phyloP scores from a whole-genome alignment of 2,113 vertebrate genomes.

The Carassius gibelio region DNA sequence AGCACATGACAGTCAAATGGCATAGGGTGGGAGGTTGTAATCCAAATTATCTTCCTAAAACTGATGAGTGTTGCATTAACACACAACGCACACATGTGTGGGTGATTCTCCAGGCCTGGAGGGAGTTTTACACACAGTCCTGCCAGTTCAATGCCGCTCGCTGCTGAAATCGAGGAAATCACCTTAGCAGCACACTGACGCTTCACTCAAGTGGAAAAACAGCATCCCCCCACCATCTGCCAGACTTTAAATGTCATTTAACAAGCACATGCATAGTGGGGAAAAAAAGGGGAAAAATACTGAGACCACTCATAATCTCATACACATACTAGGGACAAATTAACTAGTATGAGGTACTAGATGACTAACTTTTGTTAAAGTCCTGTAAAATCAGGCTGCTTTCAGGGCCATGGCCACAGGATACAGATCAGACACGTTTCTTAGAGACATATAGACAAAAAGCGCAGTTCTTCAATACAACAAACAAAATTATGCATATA shows the following conservation, averaged over 20 bases:
- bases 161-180: slow-evolving; percentile 45
- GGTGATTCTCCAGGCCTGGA: slow-evolving; percentile 2
- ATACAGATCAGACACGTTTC: not conserved
- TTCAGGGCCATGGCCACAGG: not conserved
- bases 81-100: not conserved
- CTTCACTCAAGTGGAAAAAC: slow-evolving; percentile 57
- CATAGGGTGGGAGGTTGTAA: slow-evolving; percentile 2
- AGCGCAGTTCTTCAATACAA: too few species aligned
- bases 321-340: not conserved
- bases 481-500: too few species aligned
- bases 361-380: not conserved
- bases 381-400: not conserved
- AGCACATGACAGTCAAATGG: not conserved
- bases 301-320: slow-evolving; percentile 11
- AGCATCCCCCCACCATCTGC: slow-evolving; percentile 49
- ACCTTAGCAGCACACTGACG: slow-evolving; percentile 51
- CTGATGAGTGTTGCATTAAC: slow-evolving; percentile 22
- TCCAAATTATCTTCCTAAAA: slow-evolving; percentile 2
- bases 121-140: slow-evolving; percentile 36
- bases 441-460: not conserved
- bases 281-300: not conserved
- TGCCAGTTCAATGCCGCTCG: not conserved
- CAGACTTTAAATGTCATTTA: slow-evolving; percentile 14
- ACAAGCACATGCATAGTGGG: not conserved
- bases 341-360: not conserved